Conservation (phyloP, 64 coral and sea anemone species). For the Catalaphyllia jardinei region DNA sequence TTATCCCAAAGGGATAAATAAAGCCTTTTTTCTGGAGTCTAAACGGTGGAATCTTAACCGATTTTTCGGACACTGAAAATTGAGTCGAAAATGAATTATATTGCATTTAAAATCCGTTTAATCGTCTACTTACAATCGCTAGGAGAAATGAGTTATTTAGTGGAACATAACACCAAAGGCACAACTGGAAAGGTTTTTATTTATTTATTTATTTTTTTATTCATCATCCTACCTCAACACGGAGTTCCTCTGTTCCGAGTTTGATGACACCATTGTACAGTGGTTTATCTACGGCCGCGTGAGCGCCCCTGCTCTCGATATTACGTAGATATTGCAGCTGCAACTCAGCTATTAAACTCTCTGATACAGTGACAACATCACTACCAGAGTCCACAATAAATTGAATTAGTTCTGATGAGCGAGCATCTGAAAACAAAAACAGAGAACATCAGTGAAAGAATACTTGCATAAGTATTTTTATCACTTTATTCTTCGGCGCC, state of each 20-base stretch:
- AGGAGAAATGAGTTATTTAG: too few species aligned
- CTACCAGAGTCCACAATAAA: constrained; percentile 76
- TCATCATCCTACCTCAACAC: constrained; percentile 67
- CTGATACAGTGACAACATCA: constrained; percentile 64
- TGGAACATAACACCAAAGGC: too few species aligned
- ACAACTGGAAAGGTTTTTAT: too few species aligned
- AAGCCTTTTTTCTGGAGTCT: too few species aligned
- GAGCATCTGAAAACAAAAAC: constrained; percentile 1
- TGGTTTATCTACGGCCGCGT: constrained; percentile 30
- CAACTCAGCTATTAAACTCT: constrained; percentile 26
- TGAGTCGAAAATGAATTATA: too few species aligned
- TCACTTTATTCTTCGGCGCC: too few species aligned
- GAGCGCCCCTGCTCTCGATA: constrained; percentile 59
- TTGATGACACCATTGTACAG: constrained; percentile 47
- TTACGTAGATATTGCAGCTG: constrained; percentile 11
- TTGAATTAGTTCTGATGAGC: constrained; percentile 22
- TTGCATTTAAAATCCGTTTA: too few species aligned
- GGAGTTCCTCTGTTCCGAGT: constrained; percentile 49
- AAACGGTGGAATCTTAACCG: too few species aligned
- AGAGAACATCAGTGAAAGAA: not conserved
- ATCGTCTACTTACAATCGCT: too few species aligned
- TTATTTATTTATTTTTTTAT: not conserved
- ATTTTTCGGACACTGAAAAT: too few species aligned
- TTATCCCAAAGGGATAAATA: too few species aligned
- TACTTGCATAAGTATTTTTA: too few species aligned